These are phyloP conservation scores for Labia minor DNA, from an alignment of 2,888 invertebrate species.

Conservation along the genomic window DNA sequence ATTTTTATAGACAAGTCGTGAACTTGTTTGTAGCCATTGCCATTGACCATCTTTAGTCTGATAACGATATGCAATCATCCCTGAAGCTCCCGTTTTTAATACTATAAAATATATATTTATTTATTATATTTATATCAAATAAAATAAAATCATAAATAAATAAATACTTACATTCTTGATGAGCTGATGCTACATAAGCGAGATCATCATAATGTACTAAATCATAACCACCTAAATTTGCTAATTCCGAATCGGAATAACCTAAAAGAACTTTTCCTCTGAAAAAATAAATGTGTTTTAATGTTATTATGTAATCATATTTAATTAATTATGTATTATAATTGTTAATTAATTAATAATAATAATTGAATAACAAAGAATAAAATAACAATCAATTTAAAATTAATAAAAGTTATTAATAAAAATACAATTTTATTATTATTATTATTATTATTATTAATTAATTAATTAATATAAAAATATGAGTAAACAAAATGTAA, in stretches of 20 bases:
- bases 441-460: not conserved
- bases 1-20: conserved; percentile 95
- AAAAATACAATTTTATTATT: not conserved
- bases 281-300: conserved; percentile 32
- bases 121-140: conserved; percentile 15
- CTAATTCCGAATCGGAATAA: conserved; percentile 82
- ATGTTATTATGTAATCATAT: not conserved
- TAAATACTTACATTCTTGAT: conserved; percentile 86
- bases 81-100: conserved; percentile 96
- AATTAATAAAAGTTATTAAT: not conserved
- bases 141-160: not conserved
- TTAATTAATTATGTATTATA: not conserved
- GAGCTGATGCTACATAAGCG: conserved; percentile 94
- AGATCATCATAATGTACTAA: conserved; percentile 96
- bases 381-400: too few relatives aligned
- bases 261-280: conserved; percentile 92
- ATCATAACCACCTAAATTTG: conserved; percentile 92
- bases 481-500: not conserved
- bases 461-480: not conserved
- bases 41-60: conserved; percentile 88
- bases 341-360: too few relatives aligned
- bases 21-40: conserved; percentile 98
- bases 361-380: not conserved
- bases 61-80: conserved; percentile 96
- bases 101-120: conserved; percentile 50